These are phyloP conservation scores for Brachylomia viminalis DNA, from an alignment of 2,888 invertebrate species.

Conservation along the genomic window DNA sequence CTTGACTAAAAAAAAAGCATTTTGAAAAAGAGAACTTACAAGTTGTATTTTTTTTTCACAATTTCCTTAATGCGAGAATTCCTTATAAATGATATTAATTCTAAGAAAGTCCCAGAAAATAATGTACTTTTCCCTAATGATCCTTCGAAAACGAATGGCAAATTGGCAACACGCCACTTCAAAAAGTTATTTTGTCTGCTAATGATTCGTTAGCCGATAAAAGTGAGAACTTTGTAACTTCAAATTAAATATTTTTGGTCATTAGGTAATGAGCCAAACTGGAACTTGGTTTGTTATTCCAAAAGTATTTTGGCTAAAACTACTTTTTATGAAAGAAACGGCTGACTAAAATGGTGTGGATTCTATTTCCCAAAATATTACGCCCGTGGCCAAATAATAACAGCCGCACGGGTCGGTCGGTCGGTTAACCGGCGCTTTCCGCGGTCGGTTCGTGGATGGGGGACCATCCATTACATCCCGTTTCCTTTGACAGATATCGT, in stretches of 20 bases:
- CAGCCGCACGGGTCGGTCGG: no score
- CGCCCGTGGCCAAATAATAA: no score
- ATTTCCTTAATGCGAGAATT: not conserved
- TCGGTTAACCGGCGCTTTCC: no score
- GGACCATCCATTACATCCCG: not conserved
- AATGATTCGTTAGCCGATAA: constrained; percentile 43
- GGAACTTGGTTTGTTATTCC: constrained; percentile 12
- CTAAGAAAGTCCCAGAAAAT: not conserved
- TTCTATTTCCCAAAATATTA: not conserved
- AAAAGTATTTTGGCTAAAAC: constrained; percentile 7
- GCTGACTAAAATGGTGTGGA: not conserved
- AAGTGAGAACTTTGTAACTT: constrained; percentile 29
- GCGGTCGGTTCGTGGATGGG: no score
- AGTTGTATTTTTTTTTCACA: not conserved
- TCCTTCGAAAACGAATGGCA: constrained; percentile 13
- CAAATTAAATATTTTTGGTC: constrained; percentile 32
- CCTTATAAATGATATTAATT: constrained; percentile 7
- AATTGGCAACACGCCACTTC: constrained; percentile 19
- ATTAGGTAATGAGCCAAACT: constrained; percentile 35
- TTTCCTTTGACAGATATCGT: not conserved
- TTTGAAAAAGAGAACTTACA: no score
- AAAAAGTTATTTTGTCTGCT: constrained; percentile 42
- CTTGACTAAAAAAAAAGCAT: not conserved
- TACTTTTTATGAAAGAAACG: constrained; percentile 1
- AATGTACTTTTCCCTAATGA: constrained; percentile 8